Base-by-base conservation (phyloP, 1,140 invertebrate species). In the Melitaea cinxia region DNA sequence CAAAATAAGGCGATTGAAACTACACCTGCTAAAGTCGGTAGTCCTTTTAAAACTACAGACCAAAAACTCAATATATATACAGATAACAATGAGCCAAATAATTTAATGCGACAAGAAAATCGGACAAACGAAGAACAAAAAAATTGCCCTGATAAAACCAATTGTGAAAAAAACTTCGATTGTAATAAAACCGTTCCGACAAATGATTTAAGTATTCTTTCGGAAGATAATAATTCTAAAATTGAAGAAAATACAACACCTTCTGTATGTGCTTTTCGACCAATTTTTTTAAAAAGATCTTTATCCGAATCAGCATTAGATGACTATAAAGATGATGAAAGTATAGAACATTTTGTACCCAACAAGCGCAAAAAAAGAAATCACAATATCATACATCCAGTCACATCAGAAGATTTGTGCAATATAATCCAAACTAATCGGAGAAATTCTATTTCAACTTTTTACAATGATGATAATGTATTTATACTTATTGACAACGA, bases 401-500 rank as follows among this genome's bases (percentile, higher is more conserved):
- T 77, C n/a, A 59, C 77, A 28, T 54, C 72, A 49, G 67, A 82
- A 69, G 73, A 78, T 50, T 68, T 83, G 37, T 80, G 70, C 17
- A 82, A 72, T 65, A 72, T 86, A 45, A 70, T 87, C 55, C 80
- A 87, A 72, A 80, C 62, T 72, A 83, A 79, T 56, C 68, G 86
- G 50, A 70, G 86, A 42, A 89, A 91, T 58, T 91, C 88, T 14
- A 77, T 89, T 56, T 83, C 83, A 56, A 72, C 81, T 35, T 70
- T 83, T 49, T 82, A 80, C 59, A 84, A 83, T 60, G 85, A 85
- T 61, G 80, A 86, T 24, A 85, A 81, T 69, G 71, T 90, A 66
- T 88, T 83, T 65, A 91, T 89, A 54, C 68, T 91, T 4, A 89
- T 89, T 57, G 83, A 88, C 56, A 74, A 88, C 65, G 73, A 83